Base-by-base conservation (phyloP, 2,888 invertebrate species). In the Calliphora vomitoria region DNA sequence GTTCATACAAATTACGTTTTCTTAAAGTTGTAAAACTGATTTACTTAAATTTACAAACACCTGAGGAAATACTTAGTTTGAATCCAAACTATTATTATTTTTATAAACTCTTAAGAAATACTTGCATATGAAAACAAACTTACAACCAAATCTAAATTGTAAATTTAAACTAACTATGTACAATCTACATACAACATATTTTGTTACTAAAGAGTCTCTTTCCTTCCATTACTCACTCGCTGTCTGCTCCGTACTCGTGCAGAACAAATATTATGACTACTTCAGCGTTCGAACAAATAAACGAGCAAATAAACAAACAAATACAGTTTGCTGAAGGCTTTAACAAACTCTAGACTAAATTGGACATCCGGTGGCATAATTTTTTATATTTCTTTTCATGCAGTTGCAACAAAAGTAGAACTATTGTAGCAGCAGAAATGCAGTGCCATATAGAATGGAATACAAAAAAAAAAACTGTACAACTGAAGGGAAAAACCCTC, bases 331-430 rank as follows among this genome's bases (percentile, higher is more conserved):
- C 85, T 71, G 20, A 41, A 58, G 82, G 87, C 85, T 69, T 74
- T 69, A 41, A 82, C 72, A 85, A 87, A 82, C 87, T 76, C 87
- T 87, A 87, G 85, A 87, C 85, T 87, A 85, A 87, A 87, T 87
- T 87, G 87, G 87, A 87, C 87, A 82, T 87, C 87, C 87, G 85
- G 71, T 87, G 85, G 85, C 87, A 85, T 79, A 86, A 64, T 72
- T 85, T 71, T 72, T 58, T 82, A 35, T 58, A 11, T 31, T 71
- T 78, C 82, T 62, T 82, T 74, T 50, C 68, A 68, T 84, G 38
- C 50, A 85, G 20, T 64, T 79, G 55, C 74, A 79, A 82, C 79
- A 85, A 85, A 68, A 44, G 44, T 11, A 44, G 11, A 68, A 13
- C 35, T 69, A n/a, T 25, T 31, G n/a, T 69, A 69, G 8, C 35